phyloP scores from a whole-genome alignment of 2,888 invertebrate genomes.

The Drosophila silvestris region DNA sequence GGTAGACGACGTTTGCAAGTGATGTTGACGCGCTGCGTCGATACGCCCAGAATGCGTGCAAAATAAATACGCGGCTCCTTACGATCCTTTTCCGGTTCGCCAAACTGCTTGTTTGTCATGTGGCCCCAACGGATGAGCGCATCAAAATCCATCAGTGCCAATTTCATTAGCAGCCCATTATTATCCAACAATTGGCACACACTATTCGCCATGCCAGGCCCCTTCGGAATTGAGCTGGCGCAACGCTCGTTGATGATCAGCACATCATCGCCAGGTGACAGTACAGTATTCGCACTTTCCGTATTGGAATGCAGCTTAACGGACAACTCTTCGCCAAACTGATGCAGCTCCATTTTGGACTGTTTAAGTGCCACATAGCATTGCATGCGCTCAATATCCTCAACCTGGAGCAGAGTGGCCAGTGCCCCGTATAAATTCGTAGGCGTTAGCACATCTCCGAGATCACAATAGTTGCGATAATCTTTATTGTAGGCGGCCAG shows the following conservation, averaged over 20 bases:
- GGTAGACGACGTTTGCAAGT: slow-evolving; percentile 65
- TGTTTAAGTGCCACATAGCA: slow-evolving; percentile 66
- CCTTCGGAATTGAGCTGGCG: background rate
- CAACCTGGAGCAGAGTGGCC: slow-evolving; percentile 75
- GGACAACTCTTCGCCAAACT: slow-evolving; percentile 65
- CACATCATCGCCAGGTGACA: slow-evolving; percentile 72
- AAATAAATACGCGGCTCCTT: slow-evolving; percentile 63
- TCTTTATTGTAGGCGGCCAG: slow-evolving; percentile 53
- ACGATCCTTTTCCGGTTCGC: slow-evolving; percentile 43
- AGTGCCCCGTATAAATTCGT: slow-evolving; percentile 60
- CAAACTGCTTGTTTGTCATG: slow-evolving; percentile 47
- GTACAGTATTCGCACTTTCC: slow-evolving; percentile 48
- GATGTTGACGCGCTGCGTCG: slow-evolving; percentile 67
- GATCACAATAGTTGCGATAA: slow-evolving; percentile 64
- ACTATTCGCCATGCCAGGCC: slow-evolving; percentile 12
- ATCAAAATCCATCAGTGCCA: slow-evolving; percentile 63
- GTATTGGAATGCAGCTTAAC: slow-evolving; percentile 46
- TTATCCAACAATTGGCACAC: slow-evolving; percentile 49
- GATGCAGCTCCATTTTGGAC: slow-evolving; percentile 65
- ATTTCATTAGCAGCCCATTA: slow-evolving; percentile 49
- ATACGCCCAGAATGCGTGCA: slow-evolving; percentile 66
- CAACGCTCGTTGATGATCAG: slow-evolving; percentile 61
- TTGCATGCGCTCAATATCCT: slow-evolving; percentile 76
- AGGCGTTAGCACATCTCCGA: slow-evolving; percentile 55
- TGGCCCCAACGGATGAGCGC: slow-evolving; percentile 54